A percentile compares a stretch with the other conserved stretches of the same genome.
phyloP scores from a whole-genome alignment of 2,113 vertebrate species.

The Psittacara wagleri region DNA sequence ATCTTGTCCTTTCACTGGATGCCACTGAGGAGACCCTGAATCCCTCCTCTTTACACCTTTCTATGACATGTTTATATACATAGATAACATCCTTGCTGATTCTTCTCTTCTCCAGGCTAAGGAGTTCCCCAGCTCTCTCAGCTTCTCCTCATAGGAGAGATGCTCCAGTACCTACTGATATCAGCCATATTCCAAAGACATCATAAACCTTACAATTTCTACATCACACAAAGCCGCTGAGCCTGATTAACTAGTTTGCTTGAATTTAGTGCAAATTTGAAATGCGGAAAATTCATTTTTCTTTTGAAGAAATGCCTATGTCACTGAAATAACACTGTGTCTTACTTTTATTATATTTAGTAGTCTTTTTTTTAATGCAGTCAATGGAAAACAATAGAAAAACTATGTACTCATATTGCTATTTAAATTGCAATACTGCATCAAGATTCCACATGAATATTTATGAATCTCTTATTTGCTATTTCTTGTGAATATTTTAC shows the following conservation, averaged over 20 bases:
- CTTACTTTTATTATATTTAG: background rate
- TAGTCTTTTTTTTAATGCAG: background rate
- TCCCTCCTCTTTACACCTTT: background rate
- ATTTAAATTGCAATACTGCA: background rate
- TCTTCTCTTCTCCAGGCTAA: background rate
- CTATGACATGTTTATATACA: background rate
- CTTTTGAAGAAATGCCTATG: background rate
- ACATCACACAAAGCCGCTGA: background rate
- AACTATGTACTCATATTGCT: background rate
- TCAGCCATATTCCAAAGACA: background rate
- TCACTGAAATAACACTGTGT: background rate
- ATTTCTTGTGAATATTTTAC: background rate
- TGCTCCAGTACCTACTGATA: background rate
- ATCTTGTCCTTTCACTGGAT: background rate
- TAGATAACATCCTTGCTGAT: background rate
- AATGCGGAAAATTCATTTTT: background rate
- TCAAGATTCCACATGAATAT: background rate
- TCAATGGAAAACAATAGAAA: background rate
- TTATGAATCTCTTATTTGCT: background rate
- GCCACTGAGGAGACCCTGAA: background rate
- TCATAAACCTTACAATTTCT: background rate
- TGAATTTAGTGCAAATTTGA: background rate
- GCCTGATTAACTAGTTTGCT: background rate
- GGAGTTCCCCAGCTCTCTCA: background rate
- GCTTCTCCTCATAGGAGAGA: background rate